Evolutionary conservation across 2,797 vertebrate species (phyloP), one percentile per base, ranked within the genome.

Genomic region (Orientallactaga sibirica): DNA sequence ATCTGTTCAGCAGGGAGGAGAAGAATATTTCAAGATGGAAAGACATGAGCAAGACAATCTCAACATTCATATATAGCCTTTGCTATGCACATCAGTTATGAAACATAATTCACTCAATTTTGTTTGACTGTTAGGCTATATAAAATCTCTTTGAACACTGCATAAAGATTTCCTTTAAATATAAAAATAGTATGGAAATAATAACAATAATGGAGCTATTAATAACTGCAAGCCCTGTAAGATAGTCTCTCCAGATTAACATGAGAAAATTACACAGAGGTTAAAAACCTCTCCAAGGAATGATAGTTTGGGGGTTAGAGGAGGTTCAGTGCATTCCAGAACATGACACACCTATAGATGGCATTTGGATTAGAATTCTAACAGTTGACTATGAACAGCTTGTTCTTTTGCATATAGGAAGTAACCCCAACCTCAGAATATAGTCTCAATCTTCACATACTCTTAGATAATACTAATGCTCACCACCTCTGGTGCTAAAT

Each of bases 61-160:
- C 29, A n/a, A 18, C 15, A 70, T 9, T 67, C 70, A 52, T n/a
- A 37, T 43, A 83, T 37, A 27, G 73, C 1, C 24, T 76, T 80
- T 52, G n/a, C 19, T 29, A 41, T 15, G 19, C 3, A 77, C 79
- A 33, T 58, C 64, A 75, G 14, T 84, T 87, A 92, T 52, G 52
- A 90, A 79, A 84, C 52, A 24, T 33, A 94, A 29, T 66, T 85
- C 1, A 52, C 10, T 41, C 20, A 25, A 5, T 78, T 76, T 4
- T 5, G 10, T 90, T 70, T 80, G 2, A 22, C 43, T 48, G 85
- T n/a, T 20, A 93, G 55, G 41, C 18, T 77, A 81, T 9, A 78
- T 2, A 81, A 87, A 86, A 66, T 79, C 67, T 87, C 24, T 70
- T 62, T 83, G 24, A 94, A 77, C 14, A n/a, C 66, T 29, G 84